Base-by-base conservation (phyloP, 2,113 vertebrate species). In the Strix uralensis region DNA sequence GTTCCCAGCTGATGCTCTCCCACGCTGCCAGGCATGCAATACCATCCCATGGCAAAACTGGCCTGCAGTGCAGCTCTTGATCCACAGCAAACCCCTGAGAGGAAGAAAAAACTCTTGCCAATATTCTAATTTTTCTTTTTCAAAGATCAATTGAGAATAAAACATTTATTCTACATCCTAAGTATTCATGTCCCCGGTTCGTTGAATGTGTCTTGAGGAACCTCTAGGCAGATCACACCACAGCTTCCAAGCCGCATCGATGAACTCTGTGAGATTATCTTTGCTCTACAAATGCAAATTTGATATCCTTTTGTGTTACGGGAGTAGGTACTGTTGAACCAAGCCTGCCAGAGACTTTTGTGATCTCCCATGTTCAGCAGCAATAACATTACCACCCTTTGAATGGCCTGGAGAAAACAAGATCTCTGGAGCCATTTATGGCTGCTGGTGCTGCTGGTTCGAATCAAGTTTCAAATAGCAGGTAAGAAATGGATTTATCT, bases 401-500 rank as follows among this genome's bases (percentile, higher is more conserved):
- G 59, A 67, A 95, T 95, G 86, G 82, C 63, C 3, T 0, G 0
- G 69, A 77, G 63, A 30, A 80, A 86, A 54, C 4, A 6, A 34
- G 47, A 57, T 18, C 69, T 82, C 54, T 36, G 74, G 81, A 86
- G 38, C 71, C 71, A 8, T 25, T 78, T 78, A 42, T 88, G 85
- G 71, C 67, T 92, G 29, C 47, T 86, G 63, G 3, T 69, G 58
- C 80, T 86, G 62, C 71, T 90, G 3, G 19, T 49, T 58, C 78
- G 2, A 42, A 34, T 57, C 59, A 8, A 36, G 17, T 30, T 70
- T 66, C 90, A 46, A 72, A 42, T 0, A 72, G 52, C 81, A 94
- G 95, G 92, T 97, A 90, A 96, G 93, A 59, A 74, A 52, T 9
- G 2, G 17, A 67, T 95, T 92, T 92, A 29, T 54, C 66, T 79